Percentiles rank a stretch among this genome's conserved stretches.
These are phyloP conservation scores for Amitus sp. DNA, from an alignment of 2,888 invertebrate species.

Conservation along the genomic window DNA sequence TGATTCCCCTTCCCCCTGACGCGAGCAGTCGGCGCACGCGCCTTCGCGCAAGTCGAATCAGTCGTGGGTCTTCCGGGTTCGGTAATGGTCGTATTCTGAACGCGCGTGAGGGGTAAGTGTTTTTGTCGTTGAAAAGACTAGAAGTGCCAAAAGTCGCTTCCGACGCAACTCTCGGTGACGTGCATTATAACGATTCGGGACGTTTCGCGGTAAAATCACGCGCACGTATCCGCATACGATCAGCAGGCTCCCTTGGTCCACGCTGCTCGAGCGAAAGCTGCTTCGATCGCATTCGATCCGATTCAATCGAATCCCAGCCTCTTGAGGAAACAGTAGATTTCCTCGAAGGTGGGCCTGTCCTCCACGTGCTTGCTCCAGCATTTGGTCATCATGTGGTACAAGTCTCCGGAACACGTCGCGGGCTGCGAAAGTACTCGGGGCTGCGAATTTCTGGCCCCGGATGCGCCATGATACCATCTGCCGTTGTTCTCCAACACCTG, in stretches of 20 bases:
- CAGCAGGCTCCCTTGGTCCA: conserved; percentile 50
- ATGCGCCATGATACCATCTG: conserved; percentile 71
- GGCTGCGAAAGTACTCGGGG: conserved; percentile 73
- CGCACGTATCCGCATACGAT: conserved; percentile 20
- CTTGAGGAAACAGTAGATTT: conserved; percentile 84
- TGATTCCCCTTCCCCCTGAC: no score
- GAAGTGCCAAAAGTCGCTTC: no score
- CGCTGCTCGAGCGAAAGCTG: conserved; percentile 42
- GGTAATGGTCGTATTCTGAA: no score
- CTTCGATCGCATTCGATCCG: no score
- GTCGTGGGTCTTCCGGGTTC: no score
- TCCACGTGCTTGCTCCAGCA: conserved; percentile 88
- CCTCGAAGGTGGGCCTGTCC: conserved; percentile 86
- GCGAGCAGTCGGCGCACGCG: no score
- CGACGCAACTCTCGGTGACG: conserved; percentile 7
- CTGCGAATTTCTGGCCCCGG: conserved; percentile 58
- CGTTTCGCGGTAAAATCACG: no score
- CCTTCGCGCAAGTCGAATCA: no score
- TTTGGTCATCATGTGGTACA: conserved; percentile 91
- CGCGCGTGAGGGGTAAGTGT: no score
- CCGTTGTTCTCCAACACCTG: conserved; percentile 82
- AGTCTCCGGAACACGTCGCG: conserved; percentile 80
- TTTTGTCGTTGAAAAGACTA: no score
- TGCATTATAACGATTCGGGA: no score
- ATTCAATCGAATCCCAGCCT: conserved; percentile 57